Evolutionary conservation across 1,140 invertebrate genomes (phyloP).

Genomic region (Brachionus sp.): DNA sequence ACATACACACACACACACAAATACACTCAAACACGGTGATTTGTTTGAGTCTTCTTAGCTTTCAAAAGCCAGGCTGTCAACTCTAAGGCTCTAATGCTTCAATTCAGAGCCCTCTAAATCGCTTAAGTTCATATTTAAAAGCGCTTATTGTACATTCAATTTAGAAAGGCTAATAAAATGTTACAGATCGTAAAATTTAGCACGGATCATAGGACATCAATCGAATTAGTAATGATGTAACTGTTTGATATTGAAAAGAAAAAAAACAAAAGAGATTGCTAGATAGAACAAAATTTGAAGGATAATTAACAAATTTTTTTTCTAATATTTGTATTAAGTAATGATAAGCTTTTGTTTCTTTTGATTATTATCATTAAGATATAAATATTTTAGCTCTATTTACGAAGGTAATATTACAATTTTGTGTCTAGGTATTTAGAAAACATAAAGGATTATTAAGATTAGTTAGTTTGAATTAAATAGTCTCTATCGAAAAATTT

Average conservation of each 20-base stretch:
- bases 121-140: neutral
- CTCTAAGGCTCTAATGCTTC: neutral
- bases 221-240: neutral
- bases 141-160: neutral
- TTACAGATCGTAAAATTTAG: neutral
- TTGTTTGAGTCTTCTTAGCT: neutral
- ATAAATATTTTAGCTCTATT: slow-evolving; percentile 20
- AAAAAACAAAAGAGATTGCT: neutral
- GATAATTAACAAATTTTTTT: slow-evolving; percentile 11
- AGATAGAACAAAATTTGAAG: neutral
- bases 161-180: neutral
- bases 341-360: slow-evolving; percentile 14
- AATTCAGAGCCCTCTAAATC: neutral
- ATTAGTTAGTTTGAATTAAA: neutral
- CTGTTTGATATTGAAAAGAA: slow-evolving; percentile 26
- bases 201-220: neutral
- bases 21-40: neutral
- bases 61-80: neutral
- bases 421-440: neutral
- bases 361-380: slow-evolving; percentile 16
- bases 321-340: neutral
- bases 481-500: neutral
- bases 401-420: slow-evolving; percentile 28
- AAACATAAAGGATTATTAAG: slow-evolving; percentile 2
- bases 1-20: neutral